These are phyloP conservation scores for Heteronetta atricapilla DNA, from an alignment of 2,113 vertebrate genomes.

Conservation along the genomic window DNA sequence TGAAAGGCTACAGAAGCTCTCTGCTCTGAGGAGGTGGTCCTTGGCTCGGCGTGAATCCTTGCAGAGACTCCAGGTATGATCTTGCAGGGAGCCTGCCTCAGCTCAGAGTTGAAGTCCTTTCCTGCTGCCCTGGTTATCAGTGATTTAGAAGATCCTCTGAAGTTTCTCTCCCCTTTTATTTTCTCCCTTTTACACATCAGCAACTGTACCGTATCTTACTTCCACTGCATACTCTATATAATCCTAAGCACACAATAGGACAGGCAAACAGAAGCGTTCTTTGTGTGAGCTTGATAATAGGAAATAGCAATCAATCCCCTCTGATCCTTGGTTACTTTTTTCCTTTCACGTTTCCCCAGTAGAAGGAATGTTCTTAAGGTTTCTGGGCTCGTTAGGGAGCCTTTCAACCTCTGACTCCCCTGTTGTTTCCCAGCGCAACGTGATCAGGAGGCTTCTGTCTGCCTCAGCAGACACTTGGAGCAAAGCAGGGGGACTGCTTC, in stretches of 20 bases:
- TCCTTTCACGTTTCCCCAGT: neutral
- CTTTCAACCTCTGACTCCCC: neutral
- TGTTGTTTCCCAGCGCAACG: neutral
- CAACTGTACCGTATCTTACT: neutral
- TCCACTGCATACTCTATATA: neutral
- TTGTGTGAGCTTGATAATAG: neutral
- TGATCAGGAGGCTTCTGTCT: neutral
- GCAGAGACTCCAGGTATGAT: neutral
- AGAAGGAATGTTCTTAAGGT: neutral
- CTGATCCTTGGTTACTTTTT: neutral
- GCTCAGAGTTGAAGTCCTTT: neutral
- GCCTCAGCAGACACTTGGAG: neutral
- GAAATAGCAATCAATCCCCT: neutral
- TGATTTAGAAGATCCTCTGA: neutral
- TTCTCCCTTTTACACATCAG: neutral
- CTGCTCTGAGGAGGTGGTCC: neutral
- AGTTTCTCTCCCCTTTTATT: neutral
- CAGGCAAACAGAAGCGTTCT: neutral
- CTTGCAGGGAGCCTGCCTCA: neutral
- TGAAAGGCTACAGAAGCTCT: neutral
- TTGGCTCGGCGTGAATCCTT: neutral
- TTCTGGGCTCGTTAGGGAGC: rapidly evolving
- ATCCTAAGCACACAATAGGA: neutral
- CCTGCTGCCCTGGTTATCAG: neutral
- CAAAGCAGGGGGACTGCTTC: neutral